Evolutionary conservation across 2,113 vertebrate genomes (phyloP).

Genomic region (Pelecanus crispus): DNA sequence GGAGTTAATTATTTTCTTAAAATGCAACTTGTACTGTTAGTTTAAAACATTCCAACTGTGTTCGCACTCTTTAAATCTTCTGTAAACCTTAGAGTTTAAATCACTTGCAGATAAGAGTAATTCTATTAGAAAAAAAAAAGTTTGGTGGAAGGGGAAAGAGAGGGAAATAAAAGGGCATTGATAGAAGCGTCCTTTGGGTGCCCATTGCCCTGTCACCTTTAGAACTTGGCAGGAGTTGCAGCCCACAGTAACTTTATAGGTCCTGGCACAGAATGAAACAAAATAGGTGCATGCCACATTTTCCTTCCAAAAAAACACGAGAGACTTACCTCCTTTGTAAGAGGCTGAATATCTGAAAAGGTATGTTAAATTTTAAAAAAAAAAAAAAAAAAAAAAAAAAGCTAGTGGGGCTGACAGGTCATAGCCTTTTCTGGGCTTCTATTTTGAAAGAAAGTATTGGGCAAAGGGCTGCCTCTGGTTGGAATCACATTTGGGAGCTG

Average conservation of each 20-base stretch:
- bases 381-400: no score
- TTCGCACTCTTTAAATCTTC: slow-evolving; percentile 94
- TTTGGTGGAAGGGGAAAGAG: slow-evolving; percentile 25
- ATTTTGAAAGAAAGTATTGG: background rate
- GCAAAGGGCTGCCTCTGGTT: background rate
- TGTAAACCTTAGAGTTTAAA: slow-evolving; percentile 79
- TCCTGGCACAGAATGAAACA: slow-evolving; percentile 56
- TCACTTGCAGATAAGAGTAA: slow-evolving; percentile 86
- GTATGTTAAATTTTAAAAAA: background rate
- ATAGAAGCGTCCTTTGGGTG: slow-evolving; percentile 62
- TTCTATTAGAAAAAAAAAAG: slow-evolving; percentile 74
- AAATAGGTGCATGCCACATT: slow-evolving; percentile 66
- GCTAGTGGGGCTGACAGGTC: background rate
- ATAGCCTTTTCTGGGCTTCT: slow-evolving; percentile 2
- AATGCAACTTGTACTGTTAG: slow-evolving; percentile 83
- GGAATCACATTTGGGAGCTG: background rate
- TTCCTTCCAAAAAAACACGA: slow-evolving; percentile 48
- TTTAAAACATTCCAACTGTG: slow-evolving; percentile 90
- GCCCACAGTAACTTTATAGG: slow-evolving; percentile 51
- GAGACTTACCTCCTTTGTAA: slow-evolving; percentile 55
- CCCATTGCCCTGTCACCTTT: slow-evolving; percentile 45
- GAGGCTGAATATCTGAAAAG: background rate
- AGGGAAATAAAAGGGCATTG: slow-evolving; percentile 65
- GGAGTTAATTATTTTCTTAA: slow-evolving; percentile 92
- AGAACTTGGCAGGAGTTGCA: slow-evolving; percentile 51